Percentiles rank a stretch among this genome's conserved stretches.
Evolutionary conservation across 2,888 invertebrate species (phyloP).

Genomic region (Arctia plantaginis): DNA sequence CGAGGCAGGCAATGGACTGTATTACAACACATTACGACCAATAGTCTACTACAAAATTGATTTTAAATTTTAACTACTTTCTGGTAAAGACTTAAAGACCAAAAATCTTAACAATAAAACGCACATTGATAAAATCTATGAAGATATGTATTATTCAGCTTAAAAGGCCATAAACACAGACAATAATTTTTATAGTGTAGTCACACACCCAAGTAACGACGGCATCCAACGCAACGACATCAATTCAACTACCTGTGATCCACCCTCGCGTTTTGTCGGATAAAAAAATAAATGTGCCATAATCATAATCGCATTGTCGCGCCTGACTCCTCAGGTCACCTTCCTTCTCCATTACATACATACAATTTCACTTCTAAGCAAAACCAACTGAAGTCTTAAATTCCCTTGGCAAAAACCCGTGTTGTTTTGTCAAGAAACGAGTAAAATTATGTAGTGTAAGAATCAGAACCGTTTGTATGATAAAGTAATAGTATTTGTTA

Average conservation of each 20-base stretch:
- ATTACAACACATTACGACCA: too few relatives aligned
- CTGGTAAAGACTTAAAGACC: too few relatives aligned
- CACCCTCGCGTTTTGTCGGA: constrained; percentile 59
- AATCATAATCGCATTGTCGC: constrained; percentile 62
- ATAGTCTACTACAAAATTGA: too few relatives aligned
- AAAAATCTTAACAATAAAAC: not conserved
- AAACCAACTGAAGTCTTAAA: constrained; percentile 15
- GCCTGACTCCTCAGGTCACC: constrained; percentile 55
- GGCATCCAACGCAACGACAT: constrained; percentile 37
- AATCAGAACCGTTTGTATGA: constrained; percentile 52
- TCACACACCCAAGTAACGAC: not conserved
- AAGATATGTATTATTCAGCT: not conserved
- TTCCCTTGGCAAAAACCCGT: constrained; percentile 12
- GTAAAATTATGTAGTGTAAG: constrained; percentile 55
- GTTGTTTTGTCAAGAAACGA: constrained; percentile 45
- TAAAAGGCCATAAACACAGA: not conserved
- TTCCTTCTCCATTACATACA: constrained; percentile 38
- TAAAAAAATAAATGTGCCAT: constrained; percentile 61
- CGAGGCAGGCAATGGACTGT: too few relatives aligned
- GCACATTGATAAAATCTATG: not conserved
- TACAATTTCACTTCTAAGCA: constrained; percentile 27
- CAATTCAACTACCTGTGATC: constrained; percentile 38
- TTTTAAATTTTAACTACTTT: too few relatives aligned
- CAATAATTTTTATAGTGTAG: not conserved
- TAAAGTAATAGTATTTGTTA: constrained; percentile 53